Evolutionary conservation across 2,888 invertebrate species (phyloP).

Genomic region (Cynaeus angustus): DNA sequence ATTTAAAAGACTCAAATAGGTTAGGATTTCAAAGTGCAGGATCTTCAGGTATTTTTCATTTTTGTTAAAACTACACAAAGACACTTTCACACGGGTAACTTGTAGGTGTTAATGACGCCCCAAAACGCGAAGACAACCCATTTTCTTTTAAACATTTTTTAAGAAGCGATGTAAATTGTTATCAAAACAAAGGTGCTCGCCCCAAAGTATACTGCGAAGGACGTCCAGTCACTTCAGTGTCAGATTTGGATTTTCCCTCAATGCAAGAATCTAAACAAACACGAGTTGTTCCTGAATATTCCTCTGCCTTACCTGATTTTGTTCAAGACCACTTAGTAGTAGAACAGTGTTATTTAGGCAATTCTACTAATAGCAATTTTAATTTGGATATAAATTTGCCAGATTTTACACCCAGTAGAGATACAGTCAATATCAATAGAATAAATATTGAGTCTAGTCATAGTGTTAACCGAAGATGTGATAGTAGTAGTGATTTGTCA

Average conservation of each 20-base stretch:
- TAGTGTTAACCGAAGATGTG: conserved; percentile 51
- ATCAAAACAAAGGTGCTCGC: conserved; percentile 83
- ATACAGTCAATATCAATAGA: conserved; percentile 52
- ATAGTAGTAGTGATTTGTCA: conserved; percentile 53
- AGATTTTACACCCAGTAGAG: conserved; percentile 77
- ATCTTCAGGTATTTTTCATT: conserved; percentile 54
- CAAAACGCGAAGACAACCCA: conserved; percentile 80
- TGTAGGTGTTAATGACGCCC: conserved; percentile 54
- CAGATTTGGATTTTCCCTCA: conserved; percentile 73
- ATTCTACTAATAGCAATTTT: conserved; percentile 71
- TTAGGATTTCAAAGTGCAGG: conserved; percentile 60
- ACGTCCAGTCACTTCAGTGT: conserved; percentile 65
- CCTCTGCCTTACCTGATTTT: conserved; percentile 87
- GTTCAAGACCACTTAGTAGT: conserved; percentile 92
- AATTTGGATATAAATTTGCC: conserved; percentile 79
- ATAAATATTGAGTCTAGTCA: conserved; percentile 58
- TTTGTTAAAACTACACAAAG: conserved; percentile 18
- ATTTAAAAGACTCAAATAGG: conserved; percentile 60
- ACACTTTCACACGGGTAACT: conserved; percentile 5
- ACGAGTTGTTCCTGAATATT: conserved; percentile 72
- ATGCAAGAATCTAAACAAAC: conserved; percentile 68
- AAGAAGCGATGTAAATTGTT: conserved; percentile 79
- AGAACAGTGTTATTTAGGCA: conserved; percentile 81
- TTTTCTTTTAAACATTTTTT: conserved; percentile 92
- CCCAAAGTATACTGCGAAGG: conserved; percentile 80